Base-by-base conservation (phyloP, 2,797 vertebrate species). In the Menidia menidia region DNA sequence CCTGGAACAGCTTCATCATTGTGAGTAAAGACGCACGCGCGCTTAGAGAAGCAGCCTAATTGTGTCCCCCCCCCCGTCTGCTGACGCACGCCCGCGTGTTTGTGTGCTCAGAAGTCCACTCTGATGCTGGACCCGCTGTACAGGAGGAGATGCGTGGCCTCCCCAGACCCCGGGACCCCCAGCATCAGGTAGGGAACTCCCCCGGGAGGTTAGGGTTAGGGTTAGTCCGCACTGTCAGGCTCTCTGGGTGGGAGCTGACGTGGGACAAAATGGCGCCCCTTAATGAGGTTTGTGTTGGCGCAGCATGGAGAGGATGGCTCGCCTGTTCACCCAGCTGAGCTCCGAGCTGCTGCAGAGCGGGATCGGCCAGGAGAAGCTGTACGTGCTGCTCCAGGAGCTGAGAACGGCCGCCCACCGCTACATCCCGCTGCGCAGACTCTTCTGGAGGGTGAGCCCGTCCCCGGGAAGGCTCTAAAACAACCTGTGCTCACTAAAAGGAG, bases 1-100 rank as follows among this genome's bases (percentile, higher is more conserved):
- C 87, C 0, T 96, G 95, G 95, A 95, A 85, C 92, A 94, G 94
- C 77, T 95, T 91, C 58, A 81, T 94, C 9, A 95, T 95, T 33
- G 95, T 96, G 91, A 91, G 94, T 83, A 18, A 39, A 19, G 25
- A 25, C 16, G 31, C 47, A 35, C 16, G 7, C 44, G n/a, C 15
- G 9, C 45, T n/a, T 47, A 8, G 16, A 47, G 44, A 54, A 31
- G 3, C 35, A 10, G 33, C 11, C 42, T 41, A 54, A 54, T 19
- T 33, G 50, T 18, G n/a, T 15, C 1, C 3, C 19, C 35, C 7
- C 12, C 15, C 16, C 4, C 5, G 44, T 8, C 15, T 16, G 19
- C 11, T 18, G 45, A n/a, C 44, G 6, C 18, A 19, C 10, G 14
- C 25, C 5, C 44, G n/a, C 45, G 42, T 25, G 51, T 56, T 6